Base-by-base conservation (phyloP, 30 jellyfish, hydroid and myxozoan genomes). In the Cassiopea andromeda region DNA sequence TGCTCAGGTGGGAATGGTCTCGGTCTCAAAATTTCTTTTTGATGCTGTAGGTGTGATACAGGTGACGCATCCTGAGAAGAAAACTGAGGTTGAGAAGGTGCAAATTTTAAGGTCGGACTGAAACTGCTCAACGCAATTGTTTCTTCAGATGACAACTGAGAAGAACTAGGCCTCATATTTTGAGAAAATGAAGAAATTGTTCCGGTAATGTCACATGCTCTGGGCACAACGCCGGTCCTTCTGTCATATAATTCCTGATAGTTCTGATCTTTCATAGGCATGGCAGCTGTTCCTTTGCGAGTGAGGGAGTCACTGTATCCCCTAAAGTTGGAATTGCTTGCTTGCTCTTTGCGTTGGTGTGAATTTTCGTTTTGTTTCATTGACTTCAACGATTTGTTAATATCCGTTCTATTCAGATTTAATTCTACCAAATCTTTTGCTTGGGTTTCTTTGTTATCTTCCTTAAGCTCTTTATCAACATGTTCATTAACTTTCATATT, bases 1-100 rank as follows among this genome's bases (percentile, higher is more conserved):
- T 47, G 16, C 5, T 86, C 93, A 44, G 83, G 79, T 1, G 85
- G 66, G 46, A 27, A 68, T 1, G 88, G 79, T 69, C 78, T 77
- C 54, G 93, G 89, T 54, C 93, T 50, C 48, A 67, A 75, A 9
- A 77, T 19, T 19, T 77, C 86, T 10, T 4, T 19, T 47, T 48
- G 86, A n/a, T 77, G 86, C 19, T 43, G 74, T 38, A 77, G 48
- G 2, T 38, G 86, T 50, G 50, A 13, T 10, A 49, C 70, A 1
- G 86, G 16, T 3, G 86, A 19, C 1, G 86, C 46, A 19, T 69
- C 86, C 59, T 77, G 86, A 46, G 46, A 10, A 44, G 48, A 48
- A 13, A 44, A 46, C 1, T 74, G 74, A 70, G 79, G 79, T 54
- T 70, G 79, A 9, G 44, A 54, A 1, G 5, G 46, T 3, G 86